These are phyloP conservation scores for Cheirogaleus major DNA, from an alignment of 2,797 vertebrate species.

Conservation along the genomic window DNA sequence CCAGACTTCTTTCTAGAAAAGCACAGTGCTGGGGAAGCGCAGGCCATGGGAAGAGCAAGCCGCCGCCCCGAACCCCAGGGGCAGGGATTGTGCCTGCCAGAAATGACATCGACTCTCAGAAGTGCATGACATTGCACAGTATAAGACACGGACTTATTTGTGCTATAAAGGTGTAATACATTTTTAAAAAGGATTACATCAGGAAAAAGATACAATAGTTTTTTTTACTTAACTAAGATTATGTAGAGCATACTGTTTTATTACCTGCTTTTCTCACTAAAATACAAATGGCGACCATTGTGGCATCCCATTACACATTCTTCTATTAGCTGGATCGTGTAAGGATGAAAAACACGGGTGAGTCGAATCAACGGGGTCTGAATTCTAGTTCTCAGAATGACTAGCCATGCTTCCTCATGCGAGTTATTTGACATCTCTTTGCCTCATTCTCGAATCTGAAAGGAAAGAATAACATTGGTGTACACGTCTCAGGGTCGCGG, in stretches of 20 bases:
- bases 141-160: neutral
- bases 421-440: no score
- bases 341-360: no score
- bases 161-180: neutral
- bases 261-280: neutral
- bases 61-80: accelerated
- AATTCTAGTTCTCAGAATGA: neutral
- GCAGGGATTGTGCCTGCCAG: neutral
- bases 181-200: neutral
- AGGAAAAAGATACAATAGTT: neutral
- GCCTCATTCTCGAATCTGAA: neutral
- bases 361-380: no score
- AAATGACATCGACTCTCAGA: neutral
- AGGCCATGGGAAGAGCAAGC: neutral
- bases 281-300: neutral
- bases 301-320: no score
- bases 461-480: neutral
- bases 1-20: neutral
- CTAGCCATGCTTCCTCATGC: neutral
- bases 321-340: no score
- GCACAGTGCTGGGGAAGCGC: neutral
- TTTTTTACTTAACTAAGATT: no score
- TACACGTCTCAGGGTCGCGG: accelerated
- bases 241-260: neutral
- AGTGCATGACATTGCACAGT: neutral